A percentile compares a stretch with the other conserved stretches of the same genome.
Evolutionary conservation across 2,797 vertebrate species (phyloP).

Genomic region (Chaenodraco wilsoni): DNA sequence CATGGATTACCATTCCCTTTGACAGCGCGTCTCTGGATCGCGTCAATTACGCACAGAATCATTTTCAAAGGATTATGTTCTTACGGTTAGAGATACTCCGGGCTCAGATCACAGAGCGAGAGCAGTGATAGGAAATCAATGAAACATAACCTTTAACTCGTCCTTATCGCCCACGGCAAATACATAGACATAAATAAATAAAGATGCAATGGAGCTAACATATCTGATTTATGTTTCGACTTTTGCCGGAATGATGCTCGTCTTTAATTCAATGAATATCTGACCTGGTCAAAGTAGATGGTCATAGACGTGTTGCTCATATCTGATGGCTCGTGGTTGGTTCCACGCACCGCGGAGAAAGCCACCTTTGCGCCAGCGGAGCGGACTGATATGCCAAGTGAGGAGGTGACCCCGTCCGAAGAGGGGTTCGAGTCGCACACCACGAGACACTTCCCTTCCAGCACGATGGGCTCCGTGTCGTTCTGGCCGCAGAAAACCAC

Average conservation of each 20-base stretch:
- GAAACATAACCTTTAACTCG: conserved; percentile 42
- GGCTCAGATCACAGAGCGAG: conserved; percentile 4
- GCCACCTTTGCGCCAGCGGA: conserved; percentile 92
- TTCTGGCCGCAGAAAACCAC: conserved; percentile 89
- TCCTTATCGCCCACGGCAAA: conserved; percentile 18
- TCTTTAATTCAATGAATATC: conserved; percentile 46
- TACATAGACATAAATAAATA: background rate
- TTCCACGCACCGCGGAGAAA: conserved; percentile 88
- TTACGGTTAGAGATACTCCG: background rate
- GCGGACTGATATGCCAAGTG: conserved; percentile 94
- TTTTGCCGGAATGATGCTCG: background rate
- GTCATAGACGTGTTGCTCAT: conserved; percentile 98
- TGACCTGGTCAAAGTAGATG: conserved; percentile 97
- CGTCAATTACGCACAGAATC: conserved; percentile 52
- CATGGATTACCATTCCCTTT: conserved; percentile 34
- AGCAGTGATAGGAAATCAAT: conserved; percentile 32
- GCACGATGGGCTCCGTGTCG: conserved; percentile 97
- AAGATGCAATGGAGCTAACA: background rate
- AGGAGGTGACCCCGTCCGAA: conserved; percentile 94
- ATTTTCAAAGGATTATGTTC: conserved; percentile 6
- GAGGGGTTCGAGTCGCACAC: conserved; percentile 98
- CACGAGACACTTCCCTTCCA: conserved; percentile 97
- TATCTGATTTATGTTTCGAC: background rate
- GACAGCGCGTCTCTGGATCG: conserved; percentile 25
- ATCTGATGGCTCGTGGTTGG: conserved; percentile 94